Evolutionary conservation across 2,113 vertebrate genomes (phyloP), one percentile per base, ranked within the genome.

Genomic region (Brachypodius melanocephalos): DNA sequence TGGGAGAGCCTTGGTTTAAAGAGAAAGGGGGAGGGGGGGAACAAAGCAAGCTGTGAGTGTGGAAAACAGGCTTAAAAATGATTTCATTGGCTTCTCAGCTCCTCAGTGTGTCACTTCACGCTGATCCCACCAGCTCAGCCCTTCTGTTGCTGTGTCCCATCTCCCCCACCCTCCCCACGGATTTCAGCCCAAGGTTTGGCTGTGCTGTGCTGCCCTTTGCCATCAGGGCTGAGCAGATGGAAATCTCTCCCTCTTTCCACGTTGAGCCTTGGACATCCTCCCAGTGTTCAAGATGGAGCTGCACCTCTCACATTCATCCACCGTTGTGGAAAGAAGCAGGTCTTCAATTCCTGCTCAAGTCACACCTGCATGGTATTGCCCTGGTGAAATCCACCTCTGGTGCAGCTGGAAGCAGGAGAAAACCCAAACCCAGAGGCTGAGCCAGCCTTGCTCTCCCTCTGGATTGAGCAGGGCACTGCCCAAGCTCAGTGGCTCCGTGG

Each of bases 401-500:
- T 8, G 6, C 36, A 61, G 49, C 51, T 78, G 74, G 45, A 24
- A 62, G 51, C 5, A 10, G 46, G 24, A 61, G 21, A 69, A 42
- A 15, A 77, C 15, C 34, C 21, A 12, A 36, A 2, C 4, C 14
- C 5, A 4, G 31, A 52, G 69, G 69, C 71, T 59, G 40, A 48
- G 45, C 40, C 67, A 51, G 29, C 42, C 57, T n/a, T 29, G 17
- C 20, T 6, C 25, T 24, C 12, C 58, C 29, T 62, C 42, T 40
- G 52, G 15, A 19, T 19, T 36, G 21, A 31, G 24, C 9, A 28
- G 0, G 0, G 61, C 5, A 6, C 85, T 71, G 46, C 18, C 73
- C 6, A 36, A 3, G 45, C 69, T 48, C 9, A 0, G 58, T 31
- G 36, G 40, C 57, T 36, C 31, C 0, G 0, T 28, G 57, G 61